Evolutionary conservation across 1,140 invertebrate species (phyloP).

Genomic region (Drosophila watanabei): DNA sequence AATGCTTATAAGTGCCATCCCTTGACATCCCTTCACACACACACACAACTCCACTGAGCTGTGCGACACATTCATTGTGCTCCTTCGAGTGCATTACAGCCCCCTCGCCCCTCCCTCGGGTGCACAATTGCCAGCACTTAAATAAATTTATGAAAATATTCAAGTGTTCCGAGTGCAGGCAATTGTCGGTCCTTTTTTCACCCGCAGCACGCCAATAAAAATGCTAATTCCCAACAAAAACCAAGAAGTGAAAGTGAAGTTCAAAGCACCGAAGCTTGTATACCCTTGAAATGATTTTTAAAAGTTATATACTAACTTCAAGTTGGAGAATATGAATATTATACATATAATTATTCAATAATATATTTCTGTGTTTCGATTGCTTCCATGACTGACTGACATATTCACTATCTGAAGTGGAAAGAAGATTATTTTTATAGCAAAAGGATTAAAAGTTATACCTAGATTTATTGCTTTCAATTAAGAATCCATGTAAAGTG

Average conservation of each 20-base stretch:
- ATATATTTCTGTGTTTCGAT: neutral
- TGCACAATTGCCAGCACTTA: constrained; percentile 42
- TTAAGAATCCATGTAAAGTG: neutral
- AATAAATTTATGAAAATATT: constrained; percentile 52
- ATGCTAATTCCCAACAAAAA: constrained; percentile 30
- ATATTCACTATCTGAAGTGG: neutral
- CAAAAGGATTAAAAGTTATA: neutral
- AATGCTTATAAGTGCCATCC: neutral
- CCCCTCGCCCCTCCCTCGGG: neutral
- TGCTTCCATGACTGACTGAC: neutral
- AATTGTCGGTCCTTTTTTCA: constrained; percentile 13
- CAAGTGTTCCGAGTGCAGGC: constrained; percentile 24
- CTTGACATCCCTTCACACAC: neutral
- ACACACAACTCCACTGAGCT: constrained; percentile 9
- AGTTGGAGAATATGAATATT: neutral
- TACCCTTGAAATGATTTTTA: neutral
- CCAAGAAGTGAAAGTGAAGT: neutral
- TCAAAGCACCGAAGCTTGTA: neutral
- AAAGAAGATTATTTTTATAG: neutral
- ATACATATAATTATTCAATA: neutral
- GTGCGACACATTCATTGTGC: constrained; percentile 36
- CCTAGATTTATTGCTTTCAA: neutral
- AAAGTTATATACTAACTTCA: too few species aligned
- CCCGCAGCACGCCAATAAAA: constrained; percentile 9
- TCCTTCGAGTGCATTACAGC: constrained; percentile 15